phyloP scores from a whole-genome alignment of 2,797 vertebrate species.

The Emys orbicularis region DNA sequence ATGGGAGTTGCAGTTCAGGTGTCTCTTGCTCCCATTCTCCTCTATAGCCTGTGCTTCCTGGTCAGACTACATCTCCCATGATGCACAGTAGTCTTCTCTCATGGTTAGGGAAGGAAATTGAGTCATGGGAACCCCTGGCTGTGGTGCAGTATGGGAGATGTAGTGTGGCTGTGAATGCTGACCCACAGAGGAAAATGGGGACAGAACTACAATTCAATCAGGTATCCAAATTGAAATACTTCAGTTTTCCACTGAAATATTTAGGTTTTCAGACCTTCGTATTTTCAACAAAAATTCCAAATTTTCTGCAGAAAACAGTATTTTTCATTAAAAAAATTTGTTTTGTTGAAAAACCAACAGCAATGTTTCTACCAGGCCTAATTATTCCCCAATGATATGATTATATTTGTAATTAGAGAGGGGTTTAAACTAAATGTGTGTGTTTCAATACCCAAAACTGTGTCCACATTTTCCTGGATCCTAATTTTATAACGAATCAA shows the following conservation, averaged over 20 bases:
- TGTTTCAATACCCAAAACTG: neutral
- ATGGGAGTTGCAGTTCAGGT: neutral
- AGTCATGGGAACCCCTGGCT: neutral
- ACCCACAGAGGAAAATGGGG: neutral
- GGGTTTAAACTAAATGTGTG: neutral
- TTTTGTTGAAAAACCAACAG: neutral
- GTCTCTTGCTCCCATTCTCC: neutral
- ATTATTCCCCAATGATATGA: neutral
- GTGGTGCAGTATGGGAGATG: neutral
- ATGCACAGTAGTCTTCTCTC: neutral
- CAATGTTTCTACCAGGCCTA: neutral
- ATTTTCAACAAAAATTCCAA: neutral
- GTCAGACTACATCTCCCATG: neutral
- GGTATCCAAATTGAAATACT: neutral
- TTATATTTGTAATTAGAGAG: neutral
- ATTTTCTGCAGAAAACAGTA: neutral
- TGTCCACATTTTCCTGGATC: neutral
- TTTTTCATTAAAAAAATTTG: neutral
- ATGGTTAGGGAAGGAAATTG: neutral
- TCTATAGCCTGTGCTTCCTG: neutral
- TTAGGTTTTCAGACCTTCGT: neutral
- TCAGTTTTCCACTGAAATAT: no score
- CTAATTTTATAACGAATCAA: neutral
- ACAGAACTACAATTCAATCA: neutral
- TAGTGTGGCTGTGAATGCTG: neutral